These are phyloP conservation scores for Cecropterus lyciades DNA, from an alignment of 1,140 invertebrate species.

Conservation along the genomic window DNA sequence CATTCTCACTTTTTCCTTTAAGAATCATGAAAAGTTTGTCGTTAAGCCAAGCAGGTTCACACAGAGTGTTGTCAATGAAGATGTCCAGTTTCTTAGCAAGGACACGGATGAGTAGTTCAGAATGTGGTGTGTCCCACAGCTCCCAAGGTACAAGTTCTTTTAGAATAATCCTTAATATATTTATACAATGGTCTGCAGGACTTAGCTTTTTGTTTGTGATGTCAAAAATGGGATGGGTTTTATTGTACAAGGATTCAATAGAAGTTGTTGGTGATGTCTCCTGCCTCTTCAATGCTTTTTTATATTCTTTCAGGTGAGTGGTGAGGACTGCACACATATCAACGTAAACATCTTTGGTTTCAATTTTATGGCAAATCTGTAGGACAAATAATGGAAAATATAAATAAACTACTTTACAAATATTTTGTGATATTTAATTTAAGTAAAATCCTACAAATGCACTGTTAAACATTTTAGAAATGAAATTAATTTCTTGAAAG, in stretches of 20 bases:
- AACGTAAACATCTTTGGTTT: slow-evolving; percentile 75
- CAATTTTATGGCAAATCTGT: slow-evolving; percentile 78
- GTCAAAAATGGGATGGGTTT: slow-evolving; percentile 60
- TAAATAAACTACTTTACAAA: background rate
- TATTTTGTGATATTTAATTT: too few species aligned
- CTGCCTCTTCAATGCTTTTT: slow-evolving; percentile 79
- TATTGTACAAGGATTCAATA: slow-evolving; percentile 67
- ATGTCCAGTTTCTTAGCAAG: slow-evolving; percentile 85
- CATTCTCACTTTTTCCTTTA: slow-evolving; percentile 37
- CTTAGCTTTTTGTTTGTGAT: slow-evolving; percentile 71
- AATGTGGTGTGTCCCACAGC: slow-evolving; percentile 87
- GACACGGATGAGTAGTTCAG: slow-evolving; percentile 86
- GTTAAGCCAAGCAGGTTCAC: slow-evolving; percentile 84
- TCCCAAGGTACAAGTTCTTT: slow-evolving; percentile 88
- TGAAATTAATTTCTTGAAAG: too few species aligned
- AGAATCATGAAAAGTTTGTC: slow-evolving; percentile 70
- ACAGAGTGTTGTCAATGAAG: slow-evolving; percentile 77
- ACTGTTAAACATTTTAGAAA: too few species aligned
- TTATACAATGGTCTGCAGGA: slow-evolving; percentile 85
- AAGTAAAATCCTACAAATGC: too few species aligned
- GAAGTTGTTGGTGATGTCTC: slow-evolving; percentile 65
- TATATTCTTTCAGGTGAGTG: slow-evolving; percentile 85
- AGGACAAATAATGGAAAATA: slow-evolving; percentile 32
- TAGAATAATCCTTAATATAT: slow-evolving; percentile 85
- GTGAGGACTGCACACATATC: slow-evolving; percentile 79